Conservation (phyloP, 2,113 vertebrate species). For the Marmota monax region DNA sequence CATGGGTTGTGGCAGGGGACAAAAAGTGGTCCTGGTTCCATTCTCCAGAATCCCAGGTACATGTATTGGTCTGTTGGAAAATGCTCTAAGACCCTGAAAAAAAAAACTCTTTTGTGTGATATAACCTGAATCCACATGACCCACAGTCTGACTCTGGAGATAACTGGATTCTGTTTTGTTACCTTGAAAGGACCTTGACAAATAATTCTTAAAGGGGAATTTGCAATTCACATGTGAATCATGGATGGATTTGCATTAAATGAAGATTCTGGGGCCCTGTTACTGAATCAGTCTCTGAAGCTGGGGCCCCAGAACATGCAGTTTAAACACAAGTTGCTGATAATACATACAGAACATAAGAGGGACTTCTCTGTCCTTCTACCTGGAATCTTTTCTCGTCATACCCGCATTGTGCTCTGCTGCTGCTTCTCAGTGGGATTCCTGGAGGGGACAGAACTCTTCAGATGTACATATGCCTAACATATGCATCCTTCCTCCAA, state of each 20-base stretch:
- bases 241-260: not conserved
- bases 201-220: not conserved
- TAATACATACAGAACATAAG: accelerated
- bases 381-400: not conserved
- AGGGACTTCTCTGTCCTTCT: not conserved
- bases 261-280: not conserved
- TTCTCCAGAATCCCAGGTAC: not conserved
- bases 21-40: too few species aligned
- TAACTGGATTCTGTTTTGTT: not conserved
- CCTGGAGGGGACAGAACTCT: not conserved
- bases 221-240: not conserved
- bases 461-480: not conserved
- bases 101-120: not conserved
- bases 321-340: not conserved
- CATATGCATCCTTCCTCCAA: not conserved
- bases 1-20: accelerated
- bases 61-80: not conserved
- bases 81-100: not conserved
- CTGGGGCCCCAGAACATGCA: not conserved
- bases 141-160: not conserved
- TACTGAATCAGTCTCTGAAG: not conserved
- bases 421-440: not conserved
- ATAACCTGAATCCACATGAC: not conserved
- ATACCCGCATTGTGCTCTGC: not conserved
- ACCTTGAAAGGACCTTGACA: not conserved